Evolutionary conservation across 37 sponge, comb jelly and placozoan genomes (phyloP).

Genomic region (Axinella damicornis): DNA sequence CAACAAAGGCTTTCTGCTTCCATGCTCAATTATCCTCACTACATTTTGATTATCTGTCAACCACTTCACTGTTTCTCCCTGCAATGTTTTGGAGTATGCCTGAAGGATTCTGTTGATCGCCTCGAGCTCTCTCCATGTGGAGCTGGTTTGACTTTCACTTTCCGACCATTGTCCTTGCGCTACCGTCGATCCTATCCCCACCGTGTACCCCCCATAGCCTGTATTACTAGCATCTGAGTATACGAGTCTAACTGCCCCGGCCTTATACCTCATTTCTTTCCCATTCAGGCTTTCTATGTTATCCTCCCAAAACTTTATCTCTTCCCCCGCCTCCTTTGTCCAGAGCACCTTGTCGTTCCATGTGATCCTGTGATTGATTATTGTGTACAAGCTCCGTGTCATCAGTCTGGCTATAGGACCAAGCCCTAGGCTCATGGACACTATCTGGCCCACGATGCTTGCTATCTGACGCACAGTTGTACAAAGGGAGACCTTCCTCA

Average conservation of each 20-base stretch:
- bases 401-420: conserved; percentile 30
- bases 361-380: neutral
- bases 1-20: conserved; percentile 15
- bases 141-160: conserved; percentile 1
- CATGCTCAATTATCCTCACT: conserved; percentile 24
- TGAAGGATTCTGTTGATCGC: conserved; percentile 19
- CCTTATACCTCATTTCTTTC: conserved; percentile 16
- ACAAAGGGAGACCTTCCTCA: too few relatives aligned
- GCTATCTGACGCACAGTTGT: neutral
- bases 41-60: conserved; percentile 47
- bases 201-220: conserved; percentile 3
- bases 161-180: conserved; percentile 20
- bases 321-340: neutral
- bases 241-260: conserved; percentile 16
- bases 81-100: neutral
- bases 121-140: conserved; percentile 43
- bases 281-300: conserved; percentile 1
- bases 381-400: conserved; percentile 34
- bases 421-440: conserved; percentile 35
- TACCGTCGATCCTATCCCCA: neutral
- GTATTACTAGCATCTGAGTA: conserved; percentile 27
- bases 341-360: conserved; percentile 11
- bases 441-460: conserved; percentile 28
- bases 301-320: conserved; percentile 10
- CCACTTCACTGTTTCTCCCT: conserved; percentile 5